These are phyloP conservation scores for Stenotaenia linearis DNA, from an alignment of 2,888 invertebrate species.

Conservation along the genomic window DNA sequence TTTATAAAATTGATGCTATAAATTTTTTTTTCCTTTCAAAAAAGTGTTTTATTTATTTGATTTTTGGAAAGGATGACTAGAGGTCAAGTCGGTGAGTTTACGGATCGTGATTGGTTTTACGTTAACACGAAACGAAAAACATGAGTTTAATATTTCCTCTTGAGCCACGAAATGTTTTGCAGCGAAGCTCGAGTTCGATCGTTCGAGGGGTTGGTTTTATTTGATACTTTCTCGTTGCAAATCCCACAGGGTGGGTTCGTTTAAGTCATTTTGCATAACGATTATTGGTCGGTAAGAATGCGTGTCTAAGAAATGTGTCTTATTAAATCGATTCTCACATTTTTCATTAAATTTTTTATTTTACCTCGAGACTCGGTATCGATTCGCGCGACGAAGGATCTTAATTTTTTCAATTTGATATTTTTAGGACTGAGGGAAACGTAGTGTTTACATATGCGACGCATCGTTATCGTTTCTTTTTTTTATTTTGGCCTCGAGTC, in stretches of 20 bases:
- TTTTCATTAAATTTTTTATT: neutral
- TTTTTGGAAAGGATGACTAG: neutral
- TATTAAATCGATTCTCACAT: neutral
- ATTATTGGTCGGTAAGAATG: neutral
- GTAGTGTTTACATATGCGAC: neutral
- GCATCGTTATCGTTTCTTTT: neutral
- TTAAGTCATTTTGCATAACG: neutral
- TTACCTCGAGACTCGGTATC: neutral
- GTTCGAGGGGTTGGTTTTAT: neutral
- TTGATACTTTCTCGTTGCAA: neutral
- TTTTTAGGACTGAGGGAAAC: neutral
- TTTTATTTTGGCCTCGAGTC: neutral
- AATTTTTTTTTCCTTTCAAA: neutral
- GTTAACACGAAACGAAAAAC: neutral
- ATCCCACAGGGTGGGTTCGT: neutral
- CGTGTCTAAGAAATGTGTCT: neutral
- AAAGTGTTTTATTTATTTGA: neutral
- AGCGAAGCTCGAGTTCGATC: neutral
- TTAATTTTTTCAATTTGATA: neutral
- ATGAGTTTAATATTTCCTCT: neutral
- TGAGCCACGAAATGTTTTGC: neutral
- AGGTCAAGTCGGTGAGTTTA: neutral
- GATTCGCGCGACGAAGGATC: neutral
- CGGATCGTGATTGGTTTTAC: neutral
- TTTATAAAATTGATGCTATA: neutral